A percentile compares a stretch with the other conserved stretches of the same genome.
Conservation (phyloP, 2,113 vertebrate genomes). For the Nothobranchius kuhntae region DNA sequence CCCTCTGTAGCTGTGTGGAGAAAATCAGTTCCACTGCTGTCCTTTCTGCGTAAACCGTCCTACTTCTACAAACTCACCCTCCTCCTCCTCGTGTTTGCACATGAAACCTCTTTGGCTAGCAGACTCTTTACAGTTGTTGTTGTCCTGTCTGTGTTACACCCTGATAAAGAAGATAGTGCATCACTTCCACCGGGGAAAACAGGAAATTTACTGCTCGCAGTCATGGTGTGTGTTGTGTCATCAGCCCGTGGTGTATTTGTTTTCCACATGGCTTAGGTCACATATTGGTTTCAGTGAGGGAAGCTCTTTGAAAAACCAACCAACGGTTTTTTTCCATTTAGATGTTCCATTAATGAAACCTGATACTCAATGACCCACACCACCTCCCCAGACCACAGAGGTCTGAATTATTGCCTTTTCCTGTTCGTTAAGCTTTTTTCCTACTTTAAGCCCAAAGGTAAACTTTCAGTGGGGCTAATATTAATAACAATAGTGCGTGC, state of each 20-base stretch:
- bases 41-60: conserved; percentile 1
- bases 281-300: conserved; percentile 18
- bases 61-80: conserved; percentile 2
- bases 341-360: too few species aligned
- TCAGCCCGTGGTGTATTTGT: conserved; percentile 30
- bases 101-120: neutral
- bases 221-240: conserved; percentile 43
- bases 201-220: conserved; percentile 54
- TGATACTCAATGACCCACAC: too few species aligned
- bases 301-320: conserved; percentile 34
- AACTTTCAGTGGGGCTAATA: too few species aligned
- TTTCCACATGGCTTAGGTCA: conserved; percentile 17
- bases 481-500: too few species aligned
- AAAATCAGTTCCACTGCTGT: neutral
- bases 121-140: conserved; percentile 25
- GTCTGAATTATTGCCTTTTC: too few species aligned
- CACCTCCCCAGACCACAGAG: too few species aligned
- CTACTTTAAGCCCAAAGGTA: too few species aligned
- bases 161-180: conserved; percentile 59
- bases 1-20: neutral
- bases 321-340: neutral
- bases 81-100: neutral
- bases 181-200: conserved; percentile 49
- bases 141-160: conserved; percentile 38
- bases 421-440: too few species aligned